These are phyloP conservation scores for Motacilla alba DNA, from an alignment of 2,113 vertebrate genomes.

Conservation along the genomic window DNA sequence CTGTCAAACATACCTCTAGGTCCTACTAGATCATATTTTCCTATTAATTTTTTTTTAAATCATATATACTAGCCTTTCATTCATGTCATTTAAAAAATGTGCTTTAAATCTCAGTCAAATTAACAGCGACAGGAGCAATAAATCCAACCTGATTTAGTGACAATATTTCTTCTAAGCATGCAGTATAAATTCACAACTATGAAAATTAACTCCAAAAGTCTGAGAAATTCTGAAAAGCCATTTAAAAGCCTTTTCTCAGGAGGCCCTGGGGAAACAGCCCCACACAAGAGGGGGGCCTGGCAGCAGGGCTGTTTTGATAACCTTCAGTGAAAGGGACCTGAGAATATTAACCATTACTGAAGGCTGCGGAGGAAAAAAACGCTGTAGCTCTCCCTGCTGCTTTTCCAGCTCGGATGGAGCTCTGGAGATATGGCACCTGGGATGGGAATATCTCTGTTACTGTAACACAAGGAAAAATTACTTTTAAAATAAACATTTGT, in stretches of 20 bases:
- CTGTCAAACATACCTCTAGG: neutral
- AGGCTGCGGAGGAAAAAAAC: neutral
- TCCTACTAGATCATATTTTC: constrained; percentile 7
- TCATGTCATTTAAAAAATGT: neutral
- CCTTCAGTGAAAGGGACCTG: neutral
- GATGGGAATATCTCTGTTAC: neutral
- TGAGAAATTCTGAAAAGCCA: constrained; percentile 8
- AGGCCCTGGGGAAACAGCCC: neutral
- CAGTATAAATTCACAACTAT: neutral
- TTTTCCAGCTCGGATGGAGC: neutral
- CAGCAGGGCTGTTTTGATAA: neutral
- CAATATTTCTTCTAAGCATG: neutral
- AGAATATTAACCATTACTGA: neutral
- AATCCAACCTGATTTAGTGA: neutral
- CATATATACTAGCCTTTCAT: neutral
- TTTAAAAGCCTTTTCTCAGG: neutral
- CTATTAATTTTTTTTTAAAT: neutral
- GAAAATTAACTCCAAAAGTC: neutral
- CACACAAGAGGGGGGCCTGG: neutral
- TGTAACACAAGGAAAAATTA: neutral
- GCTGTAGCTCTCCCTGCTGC: neutral
- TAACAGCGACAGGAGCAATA: neutral
- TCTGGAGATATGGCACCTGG: neutral
- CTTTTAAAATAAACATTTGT: neutral
- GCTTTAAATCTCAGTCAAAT: neutral